A percentile compares a stretch with the other conserved stretches of the same genome.
Conservation (phyloP, 2,888 invertebrate species). For the Taenaris catops region DNA sequence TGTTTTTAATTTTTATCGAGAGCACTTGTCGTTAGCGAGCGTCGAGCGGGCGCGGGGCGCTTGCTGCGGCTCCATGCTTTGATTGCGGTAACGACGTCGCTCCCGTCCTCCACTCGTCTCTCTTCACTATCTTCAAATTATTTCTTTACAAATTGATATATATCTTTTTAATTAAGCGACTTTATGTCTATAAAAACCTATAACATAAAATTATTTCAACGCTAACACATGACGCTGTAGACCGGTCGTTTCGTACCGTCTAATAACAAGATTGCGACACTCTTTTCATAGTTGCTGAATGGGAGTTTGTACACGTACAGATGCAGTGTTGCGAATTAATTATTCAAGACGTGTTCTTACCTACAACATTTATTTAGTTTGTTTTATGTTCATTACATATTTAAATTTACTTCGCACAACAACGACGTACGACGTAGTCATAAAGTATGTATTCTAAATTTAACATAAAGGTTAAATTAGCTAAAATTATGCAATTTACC, state of each 20-base stretch:
- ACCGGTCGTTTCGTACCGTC: slow-evolving; percentile 9
- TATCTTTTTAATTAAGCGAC: slow-evolving; percentile 46
- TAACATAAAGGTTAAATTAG: too few species aligned
- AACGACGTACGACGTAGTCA: too few species aligned
- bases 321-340: slow-evolving; percentile 15
- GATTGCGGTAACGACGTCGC: slow-evolving; percentile 79
- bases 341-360: slow-evolving; percentile 8
- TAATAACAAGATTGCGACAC: slow-evolving; percentile 12
- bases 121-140: slow-evolving; percentile 65
- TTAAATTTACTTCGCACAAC: too few species aligned
- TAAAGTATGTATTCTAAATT: too few species aligned
- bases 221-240: slow-evolving; percentile 13
- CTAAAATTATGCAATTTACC: too few species aligned
- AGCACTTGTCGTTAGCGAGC: slow-evolving; percentile 69
- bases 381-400: too few species aligned
- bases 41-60: slow-evolving; percentile 35
- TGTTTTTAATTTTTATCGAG: slow-evolving; percentile 81
- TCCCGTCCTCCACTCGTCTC: slow-evolving; percentile 50
- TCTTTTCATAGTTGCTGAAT: slow-evolving; percentile 19
- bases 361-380: slow-evolving; percentile 5
- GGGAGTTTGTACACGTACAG: slow-evolving; percentile 7
- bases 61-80: slow-evolving; percentile 65
- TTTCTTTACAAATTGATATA: slow-evolving; percentile 66
- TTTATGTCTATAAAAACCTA: slow-evolving; percentile 22
- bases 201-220: slow-evolving; percentile 14